Evolutionary conservation across 2,888 invertebrate species (phyloP), one percentile per base, ranked within the genome.

Genomic region (Cataglyphis altisquamis): DNA sequence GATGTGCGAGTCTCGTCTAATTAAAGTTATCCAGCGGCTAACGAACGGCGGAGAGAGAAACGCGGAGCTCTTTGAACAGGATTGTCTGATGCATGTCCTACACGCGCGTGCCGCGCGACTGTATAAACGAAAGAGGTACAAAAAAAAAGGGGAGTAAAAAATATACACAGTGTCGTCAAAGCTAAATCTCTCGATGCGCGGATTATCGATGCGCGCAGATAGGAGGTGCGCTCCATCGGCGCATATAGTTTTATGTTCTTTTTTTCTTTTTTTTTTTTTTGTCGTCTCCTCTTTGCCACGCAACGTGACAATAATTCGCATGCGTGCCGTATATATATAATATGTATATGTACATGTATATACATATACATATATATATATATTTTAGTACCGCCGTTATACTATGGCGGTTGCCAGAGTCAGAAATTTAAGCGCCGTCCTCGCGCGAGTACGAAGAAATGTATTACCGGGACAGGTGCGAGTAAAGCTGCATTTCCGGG

Each of bases 1-100:
- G 63, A 84, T 87, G 82, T 87, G 82, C 86, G 77, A 84, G 83
- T 77, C 66, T 36, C 83, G 84, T 85, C 89, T 91, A 89, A 91
- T 91, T 91, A 89, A 91, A 91, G 87, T 91, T 87, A 86, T 88
- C 86, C 81, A 73, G 29, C 78, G 87, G 87, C 83, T 80, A 77
- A 84, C 78, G 80, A 82, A 83, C 84, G 60, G 70, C 75, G 75
- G 82, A 83, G 82, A 78, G 82, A 83, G 82, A 74, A 74, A 62
- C 45, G 62, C 36, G 75, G n/a, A 36, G 70, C 45, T 52, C 52
- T 52, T 52, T 48, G 63, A 68, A 78, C 52, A 32, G 60, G 60
- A 25, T 78, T 41, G 21, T 70, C 41, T 62, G 67, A 36, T 77
- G 75, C 63, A 67, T 52, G 60, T 55, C 29, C 32, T n/a, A 52